Percentiles rank a stretch among this genome's conserved stretches.
Evolutionary conservation across 2,888 invertebrate species (phyloP).

Genomic region (Andrena hattorfiana): DNA sequence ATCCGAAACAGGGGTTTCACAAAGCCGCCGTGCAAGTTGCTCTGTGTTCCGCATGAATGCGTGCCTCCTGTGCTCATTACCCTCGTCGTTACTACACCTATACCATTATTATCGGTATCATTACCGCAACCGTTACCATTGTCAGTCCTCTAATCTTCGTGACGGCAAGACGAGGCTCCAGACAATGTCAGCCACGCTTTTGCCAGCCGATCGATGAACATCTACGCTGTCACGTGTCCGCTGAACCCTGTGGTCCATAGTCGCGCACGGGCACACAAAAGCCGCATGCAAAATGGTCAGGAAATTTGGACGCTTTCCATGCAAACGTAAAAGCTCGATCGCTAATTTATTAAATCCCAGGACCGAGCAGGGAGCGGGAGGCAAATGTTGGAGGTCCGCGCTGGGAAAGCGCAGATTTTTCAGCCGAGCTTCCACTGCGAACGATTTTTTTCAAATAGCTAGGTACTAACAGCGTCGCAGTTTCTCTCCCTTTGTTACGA

Average conservation of each 20-base stretch:
- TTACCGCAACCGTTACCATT: conserved; percentile 3
- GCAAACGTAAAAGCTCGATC: conserved; percentile 20
- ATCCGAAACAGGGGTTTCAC: neutral
- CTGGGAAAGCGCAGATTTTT: neutral
- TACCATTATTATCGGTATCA: conserved; percentile 8
- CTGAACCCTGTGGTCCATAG: neutral
- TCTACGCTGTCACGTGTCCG: neutral
- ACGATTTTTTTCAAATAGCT: neutral
- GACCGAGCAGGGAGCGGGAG: neutral
- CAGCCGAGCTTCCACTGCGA: neutral
- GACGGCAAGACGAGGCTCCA: neutral
- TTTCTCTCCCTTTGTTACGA: neutral
- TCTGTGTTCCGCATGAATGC: neutral
- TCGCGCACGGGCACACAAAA: neutral
- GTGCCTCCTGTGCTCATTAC: neutral
- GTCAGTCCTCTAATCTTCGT: neutral
- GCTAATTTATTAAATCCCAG: conserved; percentile 41
- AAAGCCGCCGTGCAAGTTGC: neutral
- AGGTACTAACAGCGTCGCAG: neutral
- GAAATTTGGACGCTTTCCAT: conserved; percentile 33
- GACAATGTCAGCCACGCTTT: neutral
- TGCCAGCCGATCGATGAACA: neutral
- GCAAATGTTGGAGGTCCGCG: neutral
- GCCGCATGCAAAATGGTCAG: conserved; percentile 6
- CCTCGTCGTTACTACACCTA: neutral